Evolutionary conservation across 2,888 invertebrate genomes (phyloP).

Genomic region (Sisyra terminalis): DNA sequence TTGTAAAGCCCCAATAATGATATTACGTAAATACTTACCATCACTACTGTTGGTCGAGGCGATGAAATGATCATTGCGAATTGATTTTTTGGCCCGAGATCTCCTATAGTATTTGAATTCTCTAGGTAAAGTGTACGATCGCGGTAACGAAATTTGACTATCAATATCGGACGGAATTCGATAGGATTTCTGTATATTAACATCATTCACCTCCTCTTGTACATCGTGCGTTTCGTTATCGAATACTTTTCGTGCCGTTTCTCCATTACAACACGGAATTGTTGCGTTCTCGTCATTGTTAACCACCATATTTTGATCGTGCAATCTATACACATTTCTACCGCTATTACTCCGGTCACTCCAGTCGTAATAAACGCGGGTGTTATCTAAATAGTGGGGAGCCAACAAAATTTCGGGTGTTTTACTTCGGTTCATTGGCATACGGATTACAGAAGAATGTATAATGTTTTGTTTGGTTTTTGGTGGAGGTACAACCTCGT

Average conservation of each 20-base stretch:
- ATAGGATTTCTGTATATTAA: slow-evolving; percentile 27
- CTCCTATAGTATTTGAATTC: slow-evolving; percentile 70
- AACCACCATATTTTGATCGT: slow-evolving; percentile 8
- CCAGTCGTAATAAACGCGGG: slow-evolving; percentile 29
- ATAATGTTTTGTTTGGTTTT: slow-evolving; percentile 28
- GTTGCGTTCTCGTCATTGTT: slow-evolving; percentile 5
- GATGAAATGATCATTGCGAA: slow-evolving; percentile 49
- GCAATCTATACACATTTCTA: slow-evolving; percentile 7
- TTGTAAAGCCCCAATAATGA: neutral
- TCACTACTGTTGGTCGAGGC: slow-evolving; percentile 77
- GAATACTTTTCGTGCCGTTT: neutral
- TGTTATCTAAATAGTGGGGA: slow-evolving; percentile 47
- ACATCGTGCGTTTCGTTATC: slow-evolving; percentile 14
- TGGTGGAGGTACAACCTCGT: slow-evolving; percentile 36
- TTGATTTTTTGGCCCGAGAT: slow-evolving; percentile 33
- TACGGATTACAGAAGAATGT: slow-evolving; percentile 20
- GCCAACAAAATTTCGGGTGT: slow-evolving; percentile 66
- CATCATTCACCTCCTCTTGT: slow-evolving; percentile 12
- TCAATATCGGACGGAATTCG: slow-evolving; percentile 55
- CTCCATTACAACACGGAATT: too few species aligned
- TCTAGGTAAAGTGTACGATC: slow-evolving; percentile 70
- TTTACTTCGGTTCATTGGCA: slow-evolving; percentile 37
- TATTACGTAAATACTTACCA: slow-evolving; percentile 31
- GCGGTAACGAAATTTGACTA: slow-evolving; percentile 64
- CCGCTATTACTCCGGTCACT: slow-evolving; percentile 19